Conservation (phyloP, 1,140 invertebrate species). For the Drosophila parvula region DNA sequence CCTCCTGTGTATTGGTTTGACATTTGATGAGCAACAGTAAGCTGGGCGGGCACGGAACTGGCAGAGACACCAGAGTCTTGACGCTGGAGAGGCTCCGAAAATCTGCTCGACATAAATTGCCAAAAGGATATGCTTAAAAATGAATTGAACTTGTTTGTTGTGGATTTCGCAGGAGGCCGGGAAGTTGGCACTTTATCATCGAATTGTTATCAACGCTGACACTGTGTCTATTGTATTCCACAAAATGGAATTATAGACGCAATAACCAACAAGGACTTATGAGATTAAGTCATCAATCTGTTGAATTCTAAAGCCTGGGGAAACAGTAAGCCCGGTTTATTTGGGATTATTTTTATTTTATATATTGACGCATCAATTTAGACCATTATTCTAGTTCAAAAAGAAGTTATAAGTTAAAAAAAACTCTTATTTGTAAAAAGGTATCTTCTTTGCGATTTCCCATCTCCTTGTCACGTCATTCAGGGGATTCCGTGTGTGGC, state of each 20-base stretch:
- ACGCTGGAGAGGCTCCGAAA: not conserved
- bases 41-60: conserved; percentile 4
- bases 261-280: conserved; percentile 8
- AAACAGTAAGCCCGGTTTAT: not conserved
- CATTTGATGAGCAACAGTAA: conserved; percentile 79
- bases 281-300: conserved; percentile 9
- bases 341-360: no score
- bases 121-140: conserved; percentile 75
- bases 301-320: not conserved
- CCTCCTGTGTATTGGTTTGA: conserved; percentile 79
- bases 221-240: conserved; percentile 27
- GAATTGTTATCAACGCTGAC: conserved; percentile 25
- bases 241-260: conserved; percentile 2
- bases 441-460: not conserved
- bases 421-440: not conserved
- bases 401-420: not conserved
- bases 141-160: conserved; percentile 74
- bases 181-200: conserved; percentile 13
- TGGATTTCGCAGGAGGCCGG: conserved; percentile 16
- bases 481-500: not conserved
- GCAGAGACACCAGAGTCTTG: not conserved
- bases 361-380: not conserved
- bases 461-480: not conserved
- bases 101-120: conserved; percentile 46
- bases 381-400: not conserved